Percentiles rank a stretch among this genome's conserved stretches.
Evolutionary conservation across 2,797 vertebrate genomes (phyloP).

Genomic region (Catostomus latipinnis): DNA sequence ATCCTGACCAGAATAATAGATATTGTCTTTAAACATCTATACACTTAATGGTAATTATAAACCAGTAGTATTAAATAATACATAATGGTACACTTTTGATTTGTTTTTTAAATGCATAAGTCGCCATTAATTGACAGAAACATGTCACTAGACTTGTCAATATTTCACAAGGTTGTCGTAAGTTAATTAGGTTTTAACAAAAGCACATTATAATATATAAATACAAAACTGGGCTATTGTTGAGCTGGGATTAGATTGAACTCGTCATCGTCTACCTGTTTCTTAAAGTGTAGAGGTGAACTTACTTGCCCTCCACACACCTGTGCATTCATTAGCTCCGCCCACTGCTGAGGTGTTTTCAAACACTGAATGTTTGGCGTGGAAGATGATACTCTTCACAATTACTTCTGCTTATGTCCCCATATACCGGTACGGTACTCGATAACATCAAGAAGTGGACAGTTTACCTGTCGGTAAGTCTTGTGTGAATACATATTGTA

Average conservation of each 20-base stretch:
- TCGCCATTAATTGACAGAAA: no score
- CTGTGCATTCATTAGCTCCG: slow-evolving; percentile 13
- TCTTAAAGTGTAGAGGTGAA: not conserved
- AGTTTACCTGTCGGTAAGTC: slow-evolving; percentile 13
- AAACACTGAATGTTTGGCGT: not conserved
- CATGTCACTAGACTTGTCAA: no score
- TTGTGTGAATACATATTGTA: not conserved
- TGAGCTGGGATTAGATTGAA: not conserved
- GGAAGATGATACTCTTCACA: not conserved
- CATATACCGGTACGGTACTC: not conserved
- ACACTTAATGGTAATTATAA: no score
- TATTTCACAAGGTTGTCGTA: no score
- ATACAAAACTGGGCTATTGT: not conserved
- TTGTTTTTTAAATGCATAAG: no score
- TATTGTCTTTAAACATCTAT: no score
- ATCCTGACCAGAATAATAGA: no score
- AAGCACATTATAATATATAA: not conserved
- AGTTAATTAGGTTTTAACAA: no score
- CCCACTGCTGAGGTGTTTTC: slow-evolving; percentile 29
- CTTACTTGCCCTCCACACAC: not conserved
- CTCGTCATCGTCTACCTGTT: not conserved
- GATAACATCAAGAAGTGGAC: not conserved
- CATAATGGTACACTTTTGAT: no score
- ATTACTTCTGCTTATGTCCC: not conserved
- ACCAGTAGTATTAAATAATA: no score